Percentiles rank a stretch among this genome's conserved stretches.
Evolutionary conservation across 2,888 invertebrate species (phyloP).

Genomic region (Drosophila demipolita): DNA sequence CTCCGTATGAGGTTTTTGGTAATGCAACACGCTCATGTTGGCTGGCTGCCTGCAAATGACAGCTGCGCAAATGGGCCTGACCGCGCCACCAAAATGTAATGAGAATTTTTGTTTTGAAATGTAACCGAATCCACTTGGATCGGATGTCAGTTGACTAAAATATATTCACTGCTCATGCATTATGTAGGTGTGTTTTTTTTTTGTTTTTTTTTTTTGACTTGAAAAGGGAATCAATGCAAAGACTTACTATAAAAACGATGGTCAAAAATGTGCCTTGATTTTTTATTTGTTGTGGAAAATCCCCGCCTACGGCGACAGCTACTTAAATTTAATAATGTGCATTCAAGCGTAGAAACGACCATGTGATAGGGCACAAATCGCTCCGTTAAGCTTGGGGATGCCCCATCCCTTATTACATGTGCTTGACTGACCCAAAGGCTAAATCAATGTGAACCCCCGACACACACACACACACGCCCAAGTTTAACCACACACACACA

Average conservation of each 20-base stretch:
- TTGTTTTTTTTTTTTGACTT: constrained; percentile 23
- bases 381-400: constrained; percentile 42
- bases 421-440: constrained; percentile 72
- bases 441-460: constrained; percentile 69
- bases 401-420: constrained; percentile 50
- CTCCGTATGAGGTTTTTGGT: constrained; percentile 17
- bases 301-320: constrained; percentile 46
- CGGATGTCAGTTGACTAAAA: constrained; percentile 17
- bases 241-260: constrained; percentile 45
- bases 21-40: constrained; percentile 28
- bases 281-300: constrained; percentile 31
- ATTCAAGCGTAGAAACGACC: constrained; percentile 56
- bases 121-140: constrained; percentile 20
- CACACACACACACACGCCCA: constrained; percentile 1
- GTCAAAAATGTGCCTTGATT: constrained; percentile 27
- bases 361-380: constrained; percentile 51
- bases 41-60: constrained; percentile 59
- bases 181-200: constrained; percentile 51
- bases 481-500: constrained; percentile 27
- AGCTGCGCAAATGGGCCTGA: constrained; percentile 67
- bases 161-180: constrained; percentile 56
- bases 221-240: constrained; percentile 42
- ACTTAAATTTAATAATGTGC: constrained; percentile 74
- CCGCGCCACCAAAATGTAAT: constrained; percentile 35
- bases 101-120: constrained; percentile 52